A percentile compares a stretch with the other conserved stretches of the same genome.
Evolutionary conservation across 2,113 vertebrate species (phyloP).

Genomic region (Syngnathus typhle): DNA sequence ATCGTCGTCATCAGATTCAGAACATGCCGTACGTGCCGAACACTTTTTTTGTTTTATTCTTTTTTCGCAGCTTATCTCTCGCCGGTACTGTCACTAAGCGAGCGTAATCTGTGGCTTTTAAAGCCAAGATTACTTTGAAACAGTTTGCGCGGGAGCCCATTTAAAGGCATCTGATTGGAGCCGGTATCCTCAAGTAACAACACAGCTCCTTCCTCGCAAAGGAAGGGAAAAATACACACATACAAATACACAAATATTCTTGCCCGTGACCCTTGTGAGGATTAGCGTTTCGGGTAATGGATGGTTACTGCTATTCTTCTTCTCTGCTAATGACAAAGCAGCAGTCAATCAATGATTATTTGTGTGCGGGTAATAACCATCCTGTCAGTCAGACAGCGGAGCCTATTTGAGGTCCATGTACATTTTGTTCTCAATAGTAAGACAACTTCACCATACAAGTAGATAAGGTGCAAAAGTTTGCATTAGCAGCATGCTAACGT

Average conservation of each 20-base stretch:
- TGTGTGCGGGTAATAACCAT: slow-evolving; percentile 44
- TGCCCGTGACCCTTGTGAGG: background rate
- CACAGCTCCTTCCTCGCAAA: slow-evolving; percentile 23
- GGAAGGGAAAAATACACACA: slow-evolving; percentile 31
- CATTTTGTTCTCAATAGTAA: no score
- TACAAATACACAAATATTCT: no score
- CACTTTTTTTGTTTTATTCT: slow-evolving; percentile 22
- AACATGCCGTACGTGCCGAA: slow-evolving; percentile 21
- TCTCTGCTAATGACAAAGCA: slow-evolving; percentile 36
- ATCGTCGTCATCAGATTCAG: slow-evolving; percentile 10
- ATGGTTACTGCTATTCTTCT: no score
- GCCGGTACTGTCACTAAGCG: slow-evolving; percentile 13
- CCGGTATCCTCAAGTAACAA: slow-evolving; percentile 40
- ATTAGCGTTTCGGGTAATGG: no score
- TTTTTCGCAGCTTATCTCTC: slow-evolving; percentile 36
- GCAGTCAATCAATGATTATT: slow-evolving; percentile 54
- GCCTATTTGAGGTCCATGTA: background rate
- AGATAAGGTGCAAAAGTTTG: no score
- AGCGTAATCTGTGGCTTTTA: slow-evolving; percentile 56
- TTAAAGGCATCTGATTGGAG: slow-evolving; percentile 37
- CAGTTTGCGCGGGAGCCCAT: slow-evolving; percentile 31
- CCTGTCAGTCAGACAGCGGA: slow-evolving; percentile 39
- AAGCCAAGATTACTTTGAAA: slow-evolving; percentile 52
- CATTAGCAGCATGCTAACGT: no score
- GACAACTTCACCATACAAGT: background rate